phyloP scores from a whole-genome alignment of 2,888 invertebrate genomes.

The Drosophila longiperda region DNA sequence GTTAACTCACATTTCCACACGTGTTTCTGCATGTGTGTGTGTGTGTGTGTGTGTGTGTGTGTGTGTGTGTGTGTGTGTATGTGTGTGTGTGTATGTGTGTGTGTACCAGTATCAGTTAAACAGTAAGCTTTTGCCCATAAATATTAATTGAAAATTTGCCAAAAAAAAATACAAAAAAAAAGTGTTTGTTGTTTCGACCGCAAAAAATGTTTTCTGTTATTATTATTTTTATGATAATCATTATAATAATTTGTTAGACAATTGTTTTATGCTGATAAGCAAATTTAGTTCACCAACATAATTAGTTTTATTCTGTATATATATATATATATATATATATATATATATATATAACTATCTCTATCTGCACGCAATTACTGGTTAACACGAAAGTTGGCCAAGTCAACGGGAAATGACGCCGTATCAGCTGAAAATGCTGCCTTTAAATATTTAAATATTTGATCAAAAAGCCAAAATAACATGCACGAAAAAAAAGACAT shows the following conservation, averaged over 20 bases:
- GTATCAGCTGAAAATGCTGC: constrained; percentile 1
- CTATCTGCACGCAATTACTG: not conserved
- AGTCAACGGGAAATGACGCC: constrained; percentile 9
- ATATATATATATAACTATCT: not conserved
- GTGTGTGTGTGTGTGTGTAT: not conserved
- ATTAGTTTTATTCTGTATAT: constrained; percentile 15
- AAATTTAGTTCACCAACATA: constrained; percentile 24
- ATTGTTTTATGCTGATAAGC: constrained; percentile 20
- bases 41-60: not conserved
- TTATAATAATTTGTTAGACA: constrained; percentile 1
- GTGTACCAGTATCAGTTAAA: constrained; percentile 5
- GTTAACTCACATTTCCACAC: not conserved
- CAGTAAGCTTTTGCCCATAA: not conserved
- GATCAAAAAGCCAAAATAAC: not conserved
- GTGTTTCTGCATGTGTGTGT: not conserved
- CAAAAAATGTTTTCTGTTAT: constrained; percentile 11
- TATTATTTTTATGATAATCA: not conserved
- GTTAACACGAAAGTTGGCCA: constrained; percentile 18
- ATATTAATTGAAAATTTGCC: constrained; percentile 20
- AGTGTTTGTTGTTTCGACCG: not conserved
- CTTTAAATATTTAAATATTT: constrained; percentile 12
- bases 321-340: not conserved
- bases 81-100: not conserved
- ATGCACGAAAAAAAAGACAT: not conserved
- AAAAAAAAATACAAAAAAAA: constrained; percentile 16